Base-by-base conservation (phyloP, 2,888 invertebrate species). In the Branchellion lobata region DNA sequence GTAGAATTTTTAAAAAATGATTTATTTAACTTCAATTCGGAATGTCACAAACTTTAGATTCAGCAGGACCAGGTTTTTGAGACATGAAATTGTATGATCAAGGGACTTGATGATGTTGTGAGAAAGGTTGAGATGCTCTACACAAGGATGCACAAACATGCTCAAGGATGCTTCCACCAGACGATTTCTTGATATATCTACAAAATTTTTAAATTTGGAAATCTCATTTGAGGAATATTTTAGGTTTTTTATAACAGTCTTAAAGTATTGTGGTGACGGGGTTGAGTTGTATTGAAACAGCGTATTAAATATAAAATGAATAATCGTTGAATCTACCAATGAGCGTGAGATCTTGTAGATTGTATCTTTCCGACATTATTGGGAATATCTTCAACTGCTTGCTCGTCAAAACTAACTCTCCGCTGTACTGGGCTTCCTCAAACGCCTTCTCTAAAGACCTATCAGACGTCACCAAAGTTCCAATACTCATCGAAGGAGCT, bases 121-220 rank as follows among this genome's bases (percentile, higher is more conserved):
- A 88, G 95, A 94, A 84, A 94, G 91, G 85, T 93, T 91, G 83
- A 96, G 90, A 85, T 92, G 92, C 89, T 96, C 96, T 88, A 96
- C 90, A 88, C 93, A 95, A 84, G 92, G 90, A 88, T 93, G 95
- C 31, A 92, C 91, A 82, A 94, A 94, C 83, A 96, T 90, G 90
- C 95, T 95, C 86, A 92, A 91, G 80, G 96, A 96, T 85, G 96
- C 89, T 89, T 96, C 96, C 87, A 91, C 91, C 88, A 96, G 93
- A 84, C 95, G 91, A 88, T 94, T 94, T 87, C 92, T 92, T 71
- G 94, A 94, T 84, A 94, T 89, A 90, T 94, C 94, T 94, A 84
- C 5, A 14, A 34, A 29, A 33, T 14, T n/a, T n/a, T n/a, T n/a
- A n/a, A n/a, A n/a, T n/a, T n/a, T n/a, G n/a, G n/a, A n/a, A n/a